Evolutionary conservation across 2,113 vertebrate species (phyloP).

Genomic region (Boulengeromyrus knoepffleri): DNA sequence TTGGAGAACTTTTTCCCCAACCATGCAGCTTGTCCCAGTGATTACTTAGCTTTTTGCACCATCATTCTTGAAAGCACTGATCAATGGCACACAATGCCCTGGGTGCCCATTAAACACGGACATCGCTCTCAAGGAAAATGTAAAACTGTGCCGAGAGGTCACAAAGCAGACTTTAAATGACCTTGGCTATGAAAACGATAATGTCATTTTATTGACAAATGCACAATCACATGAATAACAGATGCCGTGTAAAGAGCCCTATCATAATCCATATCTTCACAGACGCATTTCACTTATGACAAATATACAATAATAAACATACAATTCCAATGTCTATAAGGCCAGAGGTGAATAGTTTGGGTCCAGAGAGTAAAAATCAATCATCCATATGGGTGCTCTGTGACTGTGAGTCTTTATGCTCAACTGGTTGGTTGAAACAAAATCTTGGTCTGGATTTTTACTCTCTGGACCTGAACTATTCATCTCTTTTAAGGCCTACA

Average conservation of each 20-base stretch:
- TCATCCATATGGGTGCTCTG: neutral
- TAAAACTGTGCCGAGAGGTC: neutral
- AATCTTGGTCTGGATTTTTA: neutral
- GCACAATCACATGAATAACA: neutral
- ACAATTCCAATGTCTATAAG: neutral
- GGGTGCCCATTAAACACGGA: neutral
- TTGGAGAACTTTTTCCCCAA: neutral
- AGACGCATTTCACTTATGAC: neutral
- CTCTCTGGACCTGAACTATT: neutral
- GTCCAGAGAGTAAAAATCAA: neutral
- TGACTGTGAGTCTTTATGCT: neutral
- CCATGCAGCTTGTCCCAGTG: neutral
- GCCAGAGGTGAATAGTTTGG: neutral
- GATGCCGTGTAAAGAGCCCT: neutral
- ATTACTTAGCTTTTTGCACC: neutral
- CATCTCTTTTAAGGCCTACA: neutral
- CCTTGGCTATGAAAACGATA: neutral
- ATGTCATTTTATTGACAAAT: neutral
- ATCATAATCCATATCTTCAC: neutral
- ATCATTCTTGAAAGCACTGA: neutral
- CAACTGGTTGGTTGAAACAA: neutral
- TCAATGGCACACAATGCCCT: neutral
- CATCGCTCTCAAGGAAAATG: neutral
- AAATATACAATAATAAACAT: neutral
- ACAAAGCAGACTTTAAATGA: neutral